phyloP scores from a whole-genome alignment of 2,888 invertebrate species.

The Cantharis rufa region DNA sequence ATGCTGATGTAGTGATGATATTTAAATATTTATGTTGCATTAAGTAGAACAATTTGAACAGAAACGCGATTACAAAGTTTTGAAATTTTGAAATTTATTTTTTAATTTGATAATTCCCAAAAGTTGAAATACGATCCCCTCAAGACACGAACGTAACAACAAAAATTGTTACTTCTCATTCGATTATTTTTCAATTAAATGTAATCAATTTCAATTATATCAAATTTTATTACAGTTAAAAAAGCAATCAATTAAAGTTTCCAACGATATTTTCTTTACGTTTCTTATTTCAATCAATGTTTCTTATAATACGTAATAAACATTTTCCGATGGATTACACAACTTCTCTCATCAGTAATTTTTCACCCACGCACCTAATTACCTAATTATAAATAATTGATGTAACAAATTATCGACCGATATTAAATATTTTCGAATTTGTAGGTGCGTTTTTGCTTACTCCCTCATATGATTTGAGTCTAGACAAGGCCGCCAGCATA shows the following conservation, averaged over 20 bases:
- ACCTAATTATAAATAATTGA: neutral
- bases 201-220: neutral
- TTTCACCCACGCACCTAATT: neutral
- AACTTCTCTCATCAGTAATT: neutral
- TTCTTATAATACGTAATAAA: neutral
- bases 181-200: neutral
- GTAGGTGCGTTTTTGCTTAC: slow-evolving; percentile 79
- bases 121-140: neutral
- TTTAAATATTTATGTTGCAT: neutral
- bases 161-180: neutral
- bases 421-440: slow-evolving; percentile 32
- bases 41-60: neutral
- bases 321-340: neutral
- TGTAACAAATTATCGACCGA: neutral
- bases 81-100: neutral
- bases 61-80: neutral
- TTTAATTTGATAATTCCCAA: neutral
- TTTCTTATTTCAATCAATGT: neutral
- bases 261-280: neutral
- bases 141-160: neutral
- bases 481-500: slow-evolving; percentile 83
- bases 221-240: neutral
- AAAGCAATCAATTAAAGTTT: neutral
- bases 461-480: slow-evolving; percentile 82
- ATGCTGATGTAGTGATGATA: neutral